These are phyloP conservation scores for Sander lucioperca DNA, from an alignment of 2,113 vertebrate species.

Conservation along the genomic window DNA sequence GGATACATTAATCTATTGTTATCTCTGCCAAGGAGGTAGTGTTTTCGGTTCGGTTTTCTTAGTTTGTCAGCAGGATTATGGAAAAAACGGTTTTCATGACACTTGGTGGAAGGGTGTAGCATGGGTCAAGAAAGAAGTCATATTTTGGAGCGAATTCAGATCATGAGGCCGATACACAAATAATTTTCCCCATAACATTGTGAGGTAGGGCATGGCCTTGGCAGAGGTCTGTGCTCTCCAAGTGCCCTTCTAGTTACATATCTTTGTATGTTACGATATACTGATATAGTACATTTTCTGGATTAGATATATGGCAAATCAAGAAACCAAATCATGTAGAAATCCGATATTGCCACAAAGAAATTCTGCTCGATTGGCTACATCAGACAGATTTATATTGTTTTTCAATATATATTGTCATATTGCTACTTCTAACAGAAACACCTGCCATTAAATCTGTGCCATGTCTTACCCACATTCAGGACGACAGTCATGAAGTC, in stretches of 20 bases:
- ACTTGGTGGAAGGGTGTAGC: too few relatives aligned
- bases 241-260: too few relatives aligned
- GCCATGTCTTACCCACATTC: constrained; percentile 28
- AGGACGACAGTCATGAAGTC: constrained; percentile 8
- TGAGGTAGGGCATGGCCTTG: too few relatives aligned
- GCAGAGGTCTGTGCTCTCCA: too few relatives aligned
- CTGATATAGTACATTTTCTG: neutral
- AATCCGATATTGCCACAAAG: neutral
- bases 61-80: too few relatives aligned
- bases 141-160: too few relatives aligned
- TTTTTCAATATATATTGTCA: neutral
- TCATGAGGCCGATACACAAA: too few relatives aligned
- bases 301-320: neutral
- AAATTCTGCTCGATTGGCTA: neutral
- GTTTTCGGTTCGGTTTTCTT: too few relatives aligned
- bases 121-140: too few relatives aligned
- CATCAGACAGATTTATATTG: neutral
- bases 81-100: too few relatives aligned
- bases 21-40: too few relatives aligned
- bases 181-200: too few relatives aligned
- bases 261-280: neutral
- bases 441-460: neutral
- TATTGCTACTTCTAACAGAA: neutral
- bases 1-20: neutral
- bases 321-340: neutral